These are phyloP conservation scores for Pristionchus pacificus DNA, from an alignment of 1,140 invertebrate species.

Conservation along the genomic window DNA sequence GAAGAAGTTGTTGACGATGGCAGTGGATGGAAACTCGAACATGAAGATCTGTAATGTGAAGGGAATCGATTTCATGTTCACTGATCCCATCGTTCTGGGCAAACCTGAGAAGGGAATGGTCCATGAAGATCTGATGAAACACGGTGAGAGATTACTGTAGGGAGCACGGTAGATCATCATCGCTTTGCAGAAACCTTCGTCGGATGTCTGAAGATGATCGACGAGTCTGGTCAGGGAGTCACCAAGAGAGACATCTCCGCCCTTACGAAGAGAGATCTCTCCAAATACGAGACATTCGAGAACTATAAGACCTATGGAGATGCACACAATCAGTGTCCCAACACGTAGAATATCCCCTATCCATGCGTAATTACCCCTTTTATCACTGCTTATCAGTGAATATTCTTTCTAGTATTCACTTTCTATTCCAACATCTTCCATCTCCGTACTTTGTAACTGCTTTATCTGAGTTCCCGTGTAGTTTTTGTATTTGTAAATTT, in stretches of 20 bases:
- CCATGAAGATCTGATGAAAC: constrained; percentile 38
- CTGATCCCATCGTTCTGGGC: constrained; percentile 80
- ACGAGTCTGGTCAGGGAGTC: background rate
- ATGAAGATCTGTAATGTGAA: constrained; percentile 66
- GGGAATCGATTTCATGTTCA: constrained; percentile 75
- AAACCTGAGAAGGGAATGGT: constrained; percentile 68
- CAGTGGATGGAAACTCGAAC: constrained; percentile 72
- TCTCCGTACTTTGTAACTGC: too few species aligned
- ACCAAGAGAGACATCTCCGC: background rate
- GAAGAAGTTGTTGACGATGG: constrained; percentile 75
- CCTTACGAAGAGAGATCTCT: background rate
- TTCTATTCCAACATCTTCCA: background rate
- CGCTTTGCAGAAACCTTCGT: background rate
- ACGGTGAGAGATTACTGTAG: background rate
- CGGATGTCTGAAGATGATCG: background rate
- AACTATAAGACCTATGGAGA: background rate
- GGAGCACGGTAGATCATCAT: background rate
- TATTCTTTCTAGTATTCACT: background rate
- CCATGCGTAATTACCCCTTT: too few species aligned
- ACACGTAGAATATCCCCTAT: background rate
- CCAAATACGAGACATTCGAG: background rate
- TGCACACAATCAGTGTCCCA: background rate
- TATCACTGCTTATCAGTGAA: background rate
- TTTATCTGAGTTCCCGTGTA: too few species aligned
- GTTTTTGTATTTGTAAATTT: background rate